Base-by-base conservation (phyloP, 2,113 vertebrate genomes). In the Coregonus clupeaformis region DNA sequence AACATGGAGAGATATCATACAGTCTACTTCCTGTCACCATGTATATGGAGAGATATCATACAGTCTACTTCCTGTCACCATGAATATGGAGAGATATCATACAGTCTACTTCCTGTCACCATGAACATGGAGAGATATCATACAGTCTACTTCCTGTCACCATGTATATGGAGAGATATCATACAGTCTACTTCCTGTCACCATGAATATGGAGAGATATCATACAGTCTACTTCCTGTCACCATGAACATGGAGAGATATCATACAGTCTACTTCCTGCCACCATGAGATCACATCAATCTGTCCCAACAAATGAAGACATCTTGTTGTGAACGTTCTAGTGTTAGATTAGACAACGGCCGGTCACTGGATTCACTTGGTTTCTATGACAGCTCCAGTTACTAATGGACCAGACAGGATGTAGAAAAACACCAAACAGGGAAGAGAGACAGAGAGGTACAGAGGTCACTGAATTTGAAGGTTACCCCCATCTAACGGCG, bases 391-490 rank as follows among this genome's bases (percentile, higher is more conserved):
- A 87, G 87, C 85, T 87, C 78, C 78, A 0, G 60, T 84, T 86
- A 83, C 87, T 88, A 89, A 91, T 84, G 85, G 85, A 82, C 24
- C 24, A 13, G 25, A 65, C 24, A 22, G 16, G 74, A 60, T 71
- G 84, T 80, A 68, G 63, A 75, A 81, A 84, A 84, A 85, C 87
- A 83, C 78, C 80, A 76, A 85, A 89, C 84, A 75, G 66, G 75
- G 72, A 78, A 87, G 85, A 82, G 66, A 77, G 81, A 42, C 36
- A 87, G 85, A 82, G 66, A 77, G 81, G 9, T 9, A 9, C 77
- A 77, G 18, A 85, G 91, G 90, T 93, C 92, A 93, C 69, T 77
- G n/a, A 52, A 81, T 89, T 85, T 90, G 91, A 93, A 93, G 92
- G 92, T 93, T 91, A 93, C 67, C 82, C 80, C 89, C 65, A 45